Base-by-base conservation (phyloP, 2,888 invertebrate genomes). In the Phaedon cochleariae region DNA sequence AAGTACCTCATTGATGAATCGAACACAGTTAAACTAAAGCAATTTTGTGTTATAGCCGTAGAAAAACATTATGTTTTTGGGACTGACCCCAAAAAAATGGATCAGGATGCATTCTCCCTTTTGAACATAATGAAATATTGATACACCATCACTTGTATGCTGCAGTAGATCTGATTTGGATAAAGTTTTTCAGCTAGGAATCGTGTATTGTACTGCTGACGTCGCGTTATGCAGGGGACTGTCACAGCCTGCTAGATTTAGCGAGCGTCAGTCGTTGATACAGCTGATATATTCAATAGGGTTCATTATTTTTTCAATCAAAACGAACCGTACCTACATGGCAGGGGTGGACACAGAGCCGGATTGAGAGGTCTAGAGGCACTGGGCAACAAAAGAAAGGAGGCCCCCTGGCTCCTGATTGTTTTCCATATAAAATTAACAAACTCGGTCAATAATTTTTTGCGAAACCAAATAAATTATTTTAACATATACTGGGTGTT, bases 161-260 rank as follows among this genome's bases (percentile, higher is more conserved):
- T 63, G 61, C 59, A 64, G 63, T 17, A 59, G 67, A 64, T 67
- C 46, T 67, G 67, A 64, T 67, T 63, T 60, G 64, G 67, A 67
- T 67, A 64, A 45, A 26, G 26, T 29, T 45, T 26, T 41, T 45
- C n/a, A n/a, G n/a, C 55, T 21, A 37, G 41, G 18, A 55, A 57
- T 21, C 45, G 45, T 45, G n/a, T 22, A 45, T 45, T 26, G 45
- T 26, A 45, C 20, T 54, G 7, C 26, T 5, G 31, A 54, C 54
- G 37, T 34, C 20, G 34, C 34, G 37, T 45, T 57, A 22, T 57
- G 22, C 29, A 22, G 41, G 20, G 45, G 26, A 26, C 37, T 26
- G 57, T 41, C 57, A 41, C 7, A 7, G 26, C 4, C 4, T 37
- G 55, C 55, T 41, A 55, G 55, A 57, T 57, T 57, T 15, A 57